Evolutionary conservation across 2,797 vertebrate species (phyloP), one percentile per base, ranked within the genome.

Genomic region (Heterohyrax brucei): DNA sequence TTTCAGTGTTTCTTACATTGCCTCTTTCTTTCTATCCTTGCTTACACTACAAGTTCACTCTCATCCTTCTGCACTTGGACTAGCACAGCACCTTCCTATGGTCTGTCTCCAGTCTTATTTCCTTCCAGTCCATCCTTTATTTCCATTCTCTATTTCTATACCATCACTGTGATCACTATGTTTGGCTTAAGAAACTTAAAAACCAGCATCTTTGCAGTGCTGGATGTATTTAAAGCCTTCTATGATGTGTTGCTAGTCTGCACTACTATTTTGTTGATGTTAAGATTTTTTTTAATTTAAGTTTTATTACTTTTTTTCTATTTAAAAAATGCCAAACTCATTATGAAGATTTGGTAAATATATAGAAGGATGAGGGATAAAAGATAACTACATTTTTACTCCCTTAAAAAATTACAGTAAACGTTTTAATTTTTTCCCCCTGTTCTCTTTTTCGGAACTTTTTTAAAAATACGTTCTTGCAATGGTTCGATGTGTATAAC

Each of bases 361-460:
- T 22, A 44, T 89, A 77, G 70, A 87, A 62, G 56, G 50, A 14
- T 68, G 80, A 62, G 7, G 24, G 39, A 53, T 96, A 53, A 94
- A 87, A 96, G 50, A 39, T 21, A 73, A 93, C 19, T 30, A 88
- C 10, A 53, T 79, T 96, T 96, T 93, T 78, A 70, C 24, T 46
- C 72, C 21, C 33, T 91, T 70, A 91, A 92, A 80, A 91, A 84
- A 64, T 81, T 39, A 50, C 30, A 68, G 2, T 79, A 84, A 87
- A 87, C 89, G 7, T 79, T 93, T 87, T 91, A 64, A 53, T 96
- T 80, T 46, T 33, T 46, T 89, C 39, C 39, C 39, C 39, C 30
- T 72, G 30, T 8, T 84, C 85, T 92, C 76, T 62, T 87, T 44
- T 88, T 44, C 14, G 16, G 73, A 4, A 24, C 22, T 46, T 88